Percentiles rank a stretch among this genome's conserved stretches.
phyloP scores from a whole-genome alignment of 1,140 invertebrate species.

The Brachionus angularis region DNA sequence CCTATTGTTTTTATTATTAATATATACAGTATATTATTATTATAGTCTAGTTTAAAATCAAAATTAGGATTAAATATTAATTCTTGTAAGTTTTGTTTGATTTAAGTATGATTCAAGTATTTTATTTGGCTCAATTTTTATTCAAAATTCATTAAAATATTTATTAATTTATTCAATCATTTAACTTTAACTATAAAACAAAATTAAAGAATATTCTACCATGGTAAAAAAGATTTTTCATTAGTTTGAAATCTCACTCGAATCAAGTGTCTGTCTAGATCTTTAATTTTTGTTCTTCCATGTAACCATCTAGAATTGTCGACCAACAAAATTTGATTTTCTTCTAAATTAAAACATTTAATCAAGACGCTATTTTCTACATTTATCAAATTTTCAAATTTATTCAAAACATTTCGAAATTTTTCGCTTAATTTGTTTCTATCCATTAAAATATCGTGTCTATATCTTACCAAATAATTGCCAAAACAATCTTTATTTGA shows the following conservation, averaged over 20 bases:
- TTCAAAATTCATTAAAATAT: no score
- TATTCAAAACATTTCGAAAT: background rate
- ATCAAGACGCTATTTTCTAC: constrained; percentile 3
- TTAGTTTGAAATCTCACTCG: constrained; percentile 22
- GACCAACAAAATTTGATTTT: background rate
- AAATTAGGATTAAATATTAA: no score
- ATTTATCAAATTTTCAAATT: constrained; percentile 33
- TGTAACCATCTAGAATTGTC: constrained; percentile 31
- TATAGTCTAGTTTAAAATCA: no score
- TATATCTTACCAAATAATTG: background rate
- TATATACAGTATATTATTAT: no score
- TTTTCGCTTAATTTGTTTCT: background rate
- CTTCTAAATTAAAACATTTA: constrained; percentile 16
- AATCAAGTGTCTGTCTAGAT: constrained; percentile 11
- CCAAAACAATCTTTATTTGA: background rate
- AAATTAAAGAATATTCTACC: no score
- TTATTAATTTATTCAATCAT: no score
- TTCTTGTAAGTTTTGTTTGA: no score
- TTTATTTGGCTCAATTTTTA: no score
- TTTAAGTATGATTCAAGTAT: no score
- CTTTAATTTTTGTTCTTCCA: constrained; percentile 31
- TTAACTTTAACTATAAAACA: no score
- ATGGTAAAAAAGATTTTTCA: no score
- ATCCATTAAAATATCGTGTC: constrained; percentile 20
- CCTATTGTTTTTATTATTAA: no score